Evolutionary conservation across 2,113 vertebrate genomes (phyloP).

Genomic region (Seriola quinqueradiata): DNA sequence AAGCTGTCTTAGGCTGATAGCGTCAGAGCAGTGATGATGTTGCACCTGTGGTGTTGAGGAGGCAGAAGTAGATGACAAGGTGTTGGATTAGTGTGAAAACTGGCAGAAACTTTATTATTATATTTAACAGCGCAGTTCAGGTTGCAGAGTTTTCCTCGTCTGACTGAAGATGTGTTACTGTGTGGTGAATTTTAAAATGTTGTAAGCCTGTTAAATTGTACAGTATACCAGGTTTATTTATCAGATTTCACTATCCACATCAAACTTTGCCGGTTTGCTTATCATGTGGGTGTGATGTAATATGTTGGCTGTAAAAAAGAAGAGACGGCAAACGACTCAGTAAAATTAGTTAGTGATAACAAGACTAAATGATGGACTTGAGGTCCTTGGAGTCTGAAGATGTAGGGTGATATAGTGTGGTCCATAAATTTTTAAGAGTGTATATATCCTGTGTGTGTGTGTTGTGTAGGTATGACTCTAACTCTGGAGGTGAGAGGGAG

Average conservation of each 20-base stretch:
- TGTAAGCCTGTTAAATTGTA: too few species aligned
- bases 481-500: constrained; percentile 96
- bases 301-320: too few species aligned
- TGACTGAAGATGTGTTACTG: too few species aligned
- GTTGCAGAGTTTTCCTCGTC: neutral
- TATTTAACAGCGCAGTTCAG: neutral
- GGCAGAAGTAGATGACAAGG: neutral
- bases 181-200: too few species aligned
- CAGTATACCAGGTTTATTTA: neutral
- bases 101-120: neutral
- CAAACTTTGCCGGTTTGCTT: too few species aligned
- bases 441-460: neutral
- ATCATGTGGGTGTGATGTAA: neutral
- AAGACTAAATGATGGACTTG: neutral
- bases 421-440: neutral
- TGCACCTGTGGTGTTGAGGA: neutral
- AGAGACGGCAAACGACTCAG: neutral
- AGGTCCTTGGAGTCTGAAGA: neutral
- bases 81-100: constrained; percentile 20
- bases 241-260: neutral
- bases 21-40: neutral
- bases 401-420: neutral
- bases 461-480: constrained; percentile 92
- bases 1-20: neutral
- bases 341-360: neutral